These are phyloP conservation scores for Chelonus insularis DNA, from an alignment of 1,140 invertebrate genomes.

Conservation along the genomic window DNA sequence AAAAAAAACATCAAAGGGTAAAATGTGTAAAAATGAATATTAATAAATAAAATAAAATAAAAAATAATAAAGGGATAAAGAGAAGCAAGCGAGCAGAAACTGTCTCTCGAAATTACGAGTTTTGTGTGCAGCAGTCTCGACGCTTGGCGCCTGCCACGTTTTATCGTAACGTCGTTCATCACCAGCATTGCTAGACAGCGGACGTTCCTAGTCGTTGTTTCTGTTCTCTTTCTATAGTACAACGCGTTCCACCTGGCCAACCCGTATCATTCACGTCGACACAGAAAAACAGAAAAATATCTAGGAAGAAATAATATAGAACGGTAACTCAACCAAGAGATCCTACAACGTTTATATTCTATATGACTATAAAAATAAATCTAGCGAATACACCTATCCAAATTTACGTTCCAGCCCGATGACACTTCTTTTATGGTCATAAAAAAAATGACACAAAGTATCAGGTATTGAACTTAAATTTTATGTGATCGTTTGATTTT, in stretches of 20 bases:
- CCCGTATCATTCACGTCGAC: neutral
- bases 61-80: neutral
- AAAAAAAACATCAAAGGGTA: neutral
- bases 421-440: neutral
- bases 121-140: slow-evolving; percentile 28
- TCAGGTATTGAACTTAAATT: neutral
- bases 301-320: neutral
- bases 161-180: slow-evolving; percentile 49
- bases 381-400: neutral
- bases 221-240: neutral
- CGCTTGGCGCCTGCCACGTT: slow-evolving; percentile 42
- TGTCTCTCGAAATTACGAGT: slow-evolving; percentile 43
- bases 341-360: neutral
- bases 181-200: slow-evolving; percentile 34
- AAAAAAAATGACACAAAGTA: neutral
- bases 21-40: neutral
- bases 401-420: neutral
- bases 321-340: neutral
- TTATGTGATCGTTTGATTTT: neutral
- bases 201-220: slow-evolving; percentile 12
- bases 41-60: neutral
- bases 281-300: neutral
- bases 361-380: neutral
- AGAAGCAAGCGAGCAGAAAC: slow-evolving; percentile 21
- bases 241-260: neutral